Percentiles rank a stretch among this genome's conserved stretches.
Evolutionary conservation across 2,888 invertebrate species (phyloP).

Genomic region (Metallyticus violacea): DNA sequence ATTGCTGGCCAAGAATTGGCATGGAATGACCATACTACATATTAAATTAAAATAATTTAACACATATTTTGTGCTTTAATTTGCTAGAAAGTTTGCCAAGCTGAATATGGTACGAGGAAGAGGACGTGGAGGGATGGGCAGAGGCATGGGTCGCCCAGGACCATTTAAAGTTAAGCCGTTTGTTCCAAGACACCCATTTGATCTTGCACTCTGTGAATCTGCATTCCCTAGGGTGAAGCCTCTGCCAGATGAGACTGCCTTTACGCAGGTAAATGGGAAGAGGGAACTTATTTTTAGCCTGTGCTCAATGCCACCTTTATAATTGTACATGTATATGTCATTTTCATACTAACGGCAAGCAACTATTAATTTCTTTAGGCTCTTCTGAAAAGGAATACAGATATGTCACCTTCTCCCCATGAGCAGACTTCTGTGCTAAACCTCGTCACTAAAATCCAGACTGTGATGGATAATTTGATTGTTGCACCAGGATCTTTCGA

Average conservation of each 20-base stretch:
- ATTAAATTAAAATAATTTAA: too few relatives aligned
- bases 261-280: conserved; percentile 68
- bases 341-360: too few relatives aligned
- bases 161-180: conserved; percentile 62
- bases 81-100: neutral
- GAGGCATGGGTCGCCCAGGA: conserved; percentile 58
- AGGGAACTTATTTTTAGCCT: too few relatives aligned
- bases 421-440: conserved; percentile 92
- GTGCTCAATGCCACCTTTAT: neutral
- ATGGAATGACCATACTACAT: too few relatives aligned
- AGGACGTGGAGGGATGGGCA: conserved; percentile 58
- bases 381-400: conserved; percentile 85
- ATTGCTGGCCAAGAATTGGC: too few relatives aligned
- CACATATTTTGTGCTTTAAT: neutral
- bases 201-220: conserved; percentile 81
- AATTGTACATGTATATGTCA: neutral
- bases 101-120: conserved; percentile 59
- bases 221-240: conserved; percentile 84
- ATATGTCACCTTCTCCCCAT: conserved; percentile 84
- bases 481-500: conserved; percentile 92
- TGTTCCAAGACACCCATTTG: conserved; percentile 79
- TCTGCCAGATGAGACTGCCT: conserved; percentile 76
- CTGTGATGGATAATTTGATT: conserved; percentile 89
- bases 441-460: conserved; percentile 92
- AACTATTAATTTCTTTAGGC: conserved; percentile 58